Base-by-base conservation (phyloP, 1,140 invertebrate genomes). In the Cydia splendana region DNA sequence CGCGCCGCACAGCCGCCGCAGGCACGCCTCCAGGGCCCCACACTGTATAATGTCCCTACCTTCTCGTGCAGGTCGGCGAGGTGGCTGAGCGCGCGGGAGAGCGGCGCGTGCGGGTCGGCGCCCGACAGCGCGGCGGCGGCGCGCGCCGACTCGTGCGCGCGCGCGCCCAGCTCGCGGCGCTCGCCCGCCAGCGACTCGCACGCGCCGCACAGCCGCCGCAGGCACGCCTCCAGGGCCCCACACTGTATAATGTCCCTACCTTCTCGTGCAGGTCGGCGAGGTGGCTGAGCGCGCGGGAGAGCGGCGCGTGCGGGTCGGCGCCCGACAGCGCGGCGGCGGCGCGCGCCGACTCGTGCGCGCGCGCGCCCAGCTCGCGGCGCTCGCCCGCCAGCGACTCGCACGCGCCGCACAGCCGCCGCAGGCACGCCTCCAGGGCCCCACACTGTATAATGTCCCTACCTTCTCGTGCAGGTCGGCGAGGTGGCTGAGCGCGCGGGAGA, bases 271-370 rank as follows among this genome's bases (percentile, higher is more conserved):
- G 96, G 88, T 98, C 98, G 13, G 98, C 97, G 24, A 99, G 91
- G 88, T 98, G 96, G 20, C 97, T 96, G n/a, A 99, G 91, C 69
- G 97, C 97, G 85, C 97, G 94, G 3, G 98, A 98, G 1, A 99
- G 94, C 1, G 97, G 96, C 42, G 97, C 97, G 82, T 99, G 98
- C 84, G 99, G 98, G 93, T 99, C 99, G 75, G 98, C 97, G 80
- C 97, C 98, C 80, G 98, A 98, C 10, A 99, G 93, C 93, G 99
- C 97, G 0, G 98, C 98, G 28, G 97, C 95, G 74, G 97, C 97
- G 91, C 98, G 97, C 78, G 86, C 86, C 2, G 84, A 84, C 38
- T 65, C 97, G 96, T 87, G 99, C 96, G 57, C 98, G 67, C 96
- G 95, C 53, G 91, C 85, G 10, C 97, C 96, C 80, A 99, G 92